These are phyloP conservation scores for Cricetomys ansorgei DNA, from an alignment of 2,113 vertebrate genomes.

Conservation along the genomic window DNA sequence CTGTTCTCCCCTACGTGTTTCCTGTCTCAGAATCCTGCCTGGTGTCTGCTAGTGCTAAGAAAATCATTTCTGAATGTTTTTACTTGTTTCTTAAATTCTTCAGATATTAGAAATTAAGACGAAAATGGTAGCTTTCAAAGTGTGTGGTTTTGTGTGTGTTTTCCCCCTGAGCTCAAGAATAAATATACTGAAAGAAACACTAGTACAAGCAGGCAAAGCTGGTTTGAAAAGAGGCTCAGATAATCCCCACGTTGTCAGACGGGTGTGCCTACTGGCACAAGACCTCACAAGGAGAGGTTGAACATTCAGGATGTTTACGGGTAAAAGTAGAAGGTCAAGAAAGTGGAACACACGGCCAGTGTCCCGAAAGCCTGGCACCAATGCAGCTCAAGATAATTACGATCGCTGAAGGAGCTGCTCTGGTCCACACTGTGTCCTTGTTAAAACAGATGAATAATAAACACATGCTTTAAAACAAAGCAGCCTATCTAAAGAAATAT, in stretches of 20 bases:
- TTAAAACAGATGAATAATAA: neutral
- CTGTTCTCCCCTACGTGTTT: neutral
- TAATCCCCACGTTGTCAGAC: neutral
- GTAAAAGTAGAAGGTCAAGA: conserved; percentile 73
- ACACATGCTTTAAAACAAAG: neutral
- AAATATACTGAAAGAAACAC: conserved; percentile 16
- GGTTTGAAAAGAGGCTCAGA: conserved; percentile 38
- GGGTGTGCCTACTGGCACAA: conserved; percentile 52
- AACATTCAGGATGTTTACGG: conserved; percentile 67
- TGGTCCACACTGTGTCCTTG: conserved; percentile 5
- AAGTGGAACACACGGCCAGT: conserved; percentile 62
- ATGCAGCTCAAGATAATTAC: conserved; percentile 34
- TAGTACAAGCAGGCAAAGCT: neutral
- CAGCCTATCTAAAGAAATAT: neutral
- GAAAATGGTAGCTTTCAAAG: neutral
- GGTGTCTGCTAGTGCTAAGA: neutral
- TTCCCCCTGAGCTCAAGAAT: neutral
- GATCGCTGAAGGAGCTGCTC: neutral
- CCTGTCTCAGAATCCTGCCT: neutral
- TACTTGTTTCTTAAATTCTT: neutral
- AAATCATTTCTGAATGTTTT: neutral
- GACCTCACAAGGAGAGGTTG: conserved; percentile 37
- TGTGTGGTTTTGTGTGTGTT: conserved; percentile 24
- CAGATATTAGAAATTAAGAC: neutral
- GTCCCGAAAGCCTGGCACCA: conserved; percentile 10